phyloP scores from a whole-genome alignment of 2,888 invertebrate species.

The Drosophila affinis region DNA sequence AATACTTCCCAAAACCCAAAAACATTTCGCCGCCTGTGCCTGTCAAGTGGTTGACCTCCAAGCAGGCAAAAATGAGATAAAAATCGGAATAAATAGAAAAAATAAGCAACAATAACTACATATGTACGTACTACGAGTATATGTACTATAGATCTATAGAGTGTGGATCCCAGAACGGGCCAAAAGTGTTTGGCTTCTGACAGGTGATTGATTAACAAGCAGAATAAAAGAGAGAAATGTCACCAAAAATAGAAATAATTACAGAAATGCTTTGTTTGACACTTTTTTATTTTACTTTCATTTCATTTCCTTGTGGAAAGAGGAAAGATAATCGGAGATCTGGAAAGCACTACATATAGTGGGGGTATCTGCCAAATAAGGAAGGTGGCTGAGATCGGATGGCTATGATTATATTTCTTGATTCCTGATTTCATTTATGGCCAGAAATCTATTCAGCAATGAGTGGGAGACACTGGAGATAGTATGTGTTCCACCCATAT shows the following conservation, averaged over 20 bases:
- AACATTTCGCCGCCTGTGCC: slow-evolving; percentile 2
- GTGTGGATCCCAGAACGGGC: slow-evolving; percentile 2
- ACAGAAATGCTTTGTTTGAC: slow-evolving; percentile 13
- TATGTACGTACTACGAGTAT: not conserved
- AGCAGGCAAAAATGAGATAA: slow-evolving; percentile 39
- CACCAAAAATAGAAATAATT: slow-evolving; percentile 29
- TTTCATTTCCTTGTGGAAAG: slow-evolving; percentile 29
- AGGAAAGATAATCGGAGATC: not conserved
- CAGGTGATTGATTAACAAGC: slow-evolving; percentile 69
- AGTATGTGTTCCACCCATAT: not conserved
- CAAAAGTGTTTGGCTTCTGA: slow-evolving; percentile 34
- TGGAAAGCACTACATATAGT: slow-evolving; percentile 2
- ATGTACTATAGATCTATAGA: slow-evolving; percentile 1
- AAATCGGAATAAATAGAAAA: slow-evolving; percentile 46
- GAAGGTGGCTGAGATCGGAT: not conserved
- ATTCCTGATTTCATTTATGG: not conserved
- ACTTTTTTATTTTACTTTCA: slow-evolving; percentile 17
- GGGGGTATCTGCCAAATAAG: slow-evolving; percentile 21
- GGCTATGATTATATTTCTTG: slow-evolving; percentile 5
- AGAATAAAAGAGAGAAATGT: slow-evolving; percentile 32
- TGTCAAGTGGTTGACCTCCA: slow-evolving; percentile 73
- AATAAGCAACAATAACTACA: slow-evolving; percentile 18
- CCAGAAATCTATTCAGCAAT: slow-evolving; percentile 7
- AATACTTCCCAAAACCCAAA: slow-evolving; percentile 16
- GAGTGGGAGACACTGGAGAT: not conserved